Base-by-base conservation (phyloP, 1,140 invertebrate genomes). In the Eurytemora carolleeae region DNA sequence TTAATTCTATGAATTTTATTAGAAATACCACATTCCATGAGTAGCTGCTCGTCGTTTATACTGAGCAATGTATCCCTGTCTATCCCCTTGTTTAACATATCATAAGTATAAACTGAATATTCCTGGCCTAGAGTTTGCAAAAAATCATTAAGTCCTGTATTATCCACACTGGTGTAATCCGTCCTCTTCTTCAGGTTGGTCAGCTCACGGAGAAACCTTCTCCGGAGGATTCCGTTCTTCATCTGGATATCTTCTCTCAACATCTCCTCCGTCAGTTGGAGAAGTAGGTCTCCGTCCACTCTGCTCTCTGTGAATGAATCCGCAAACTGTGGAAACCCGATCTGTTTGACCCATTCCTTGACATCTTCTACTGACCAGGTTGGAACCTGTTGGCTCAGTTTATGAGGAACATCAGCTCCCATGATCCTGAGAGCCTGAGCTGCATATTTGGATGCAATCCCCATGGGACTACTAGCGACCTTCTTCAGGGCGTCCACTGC, bases 341-440 rank as follows among this genome's bases (percentile, higher is more conserved):
- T 95, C 73, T 84, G 93, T 69, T 92, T 92, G 0, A 98, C 88
- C 95, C 95, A 99, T 73, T 98, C 90, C 64, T 82, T 75, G 0
- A 99, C 95, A 75, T 99, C 95, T 70, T 91, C 87, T 2, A 82
- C 83, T 0, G 87, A 94, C 96, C 96, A 99, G 0, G 97, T 75
- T 0, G 95, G 95, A 1, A 97, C 93, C 73, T 98, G 93, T 70
- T 97, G 94, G 22, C 91, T 95, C 24, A 98, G 74, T 71, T 95
- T 96, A 68, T 98, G 92, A 0, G 94, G 94, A 16, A 97, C 85
- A 69, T 92, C 87, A 72, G 98, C 94, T 0, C 93, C 94, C 54
- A 98, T 95, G 1, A 96, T 76, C 63, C 87, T 79, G 64, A 99
- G 75, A 0, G 95, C 94, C 76, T 97, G 90, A 1, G 86, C 90